These are phyloP conservation scores for Taeniopygia guttata DNA, from an alignment of 2,797 vertebrate genomes.

Conservation along the genomic window DNA sequence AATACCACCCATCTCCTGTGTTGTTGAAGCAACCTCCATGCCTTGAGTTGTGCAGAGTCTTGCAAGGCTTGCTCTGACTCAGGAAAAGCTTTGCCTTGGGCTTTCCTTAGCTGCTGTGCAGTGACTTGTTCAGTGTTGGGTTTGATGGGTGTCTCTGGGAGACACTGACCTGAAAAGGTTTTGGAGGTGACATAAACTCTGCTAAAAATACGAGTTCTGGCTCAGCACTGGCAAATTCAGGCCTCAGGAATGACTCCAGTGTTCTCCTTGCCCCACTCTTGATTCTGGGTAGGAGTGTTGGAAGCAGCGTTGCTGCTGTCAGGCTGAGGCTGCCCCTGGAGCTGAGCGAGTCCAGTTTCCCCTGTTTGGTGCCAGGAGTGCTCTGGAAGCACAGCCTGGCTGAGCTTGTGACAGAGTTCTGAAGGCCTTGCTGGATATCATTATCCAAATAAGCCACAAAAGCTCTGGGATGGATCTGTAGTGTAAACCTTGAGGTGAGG, in stretches of 20 bases:
- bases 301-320: not conserved
- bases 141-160: not conserved
- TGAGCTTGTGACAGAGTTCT: accelerated
- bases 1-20: accelerated
- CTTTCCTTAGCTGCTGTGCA: not conserved
- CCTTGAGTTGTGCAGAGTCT: not conserved
- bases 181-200: not conserved
- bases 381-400: not conserved
- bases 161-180: not conserved
- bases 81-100: not conserved
- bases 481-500: not conserved
- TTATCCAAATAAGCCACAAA: not conserved
- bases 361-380: not conserved
- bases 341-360: accelerated
- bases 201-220: not conserved
- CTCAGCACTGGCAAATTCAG: not conserved
- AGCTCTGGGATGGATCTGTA: not conserved
- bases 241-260: too few relatives aligned
- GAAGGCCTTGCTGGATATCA: not conserved
- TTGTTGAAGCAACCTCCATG: not conserved
- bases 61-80: not conserved
- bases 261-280: not conserved
- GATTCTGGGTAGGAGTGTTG: not conserved
- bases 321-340: not conserved
- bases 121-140: accelerated